Conservation (phyloP, 2,797 vertebrate genomes). For the Sebastes aleutianus region DNA sequence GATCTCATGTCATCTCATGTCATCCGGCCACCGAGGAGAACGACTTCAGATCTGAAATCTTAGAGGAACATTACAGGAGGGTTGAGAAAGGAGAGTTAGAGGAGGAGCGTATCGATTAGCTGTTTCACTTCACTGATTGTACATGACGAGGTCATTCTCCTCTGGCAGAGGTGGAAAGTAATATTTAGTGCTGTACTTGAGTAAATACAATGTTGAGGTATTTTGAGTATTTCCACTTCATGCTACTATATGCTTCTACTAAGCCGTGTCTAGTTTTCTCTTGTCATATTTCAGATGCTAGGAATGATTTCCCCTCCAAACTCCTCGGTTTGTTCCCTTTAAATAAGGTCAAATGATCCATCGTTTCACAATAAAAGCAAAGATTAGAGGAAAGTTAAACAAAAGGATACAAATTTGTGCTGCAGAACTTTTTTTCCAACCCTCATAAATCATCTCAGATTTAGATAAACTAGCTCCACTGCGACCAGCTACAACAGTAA, state of each 20-base stretch:
- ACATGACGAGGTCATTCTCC: constrained; percentile 31
- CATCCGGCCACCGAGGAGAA: constrained; percentile 37
- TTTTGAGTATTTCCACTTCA: not conserved
- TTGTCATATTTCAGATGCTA: not conserved
- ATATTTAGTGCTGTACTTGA: not conserved
- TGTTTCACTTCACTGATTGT: not conserved
- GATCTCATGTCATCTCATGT: constrained; percentile 51
- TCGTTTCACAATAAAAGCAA: not conserved
- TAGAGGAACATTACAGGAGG: constrained; percentile 13
- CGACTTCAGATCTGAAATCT: constrained; percentile 31
- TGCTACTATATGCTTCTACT: not conserved
- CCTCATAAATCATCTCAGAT: not conserved
- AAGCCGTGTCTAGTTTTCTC: not conserved
- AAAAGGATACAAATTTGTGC: not conserved
- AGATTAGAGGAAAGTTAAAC: not conserved
- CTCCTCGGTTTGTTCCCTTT: not conserved
- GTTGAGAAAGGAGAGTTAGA: not conserved
- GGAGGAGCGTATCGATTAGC: constrained; percentile 32
- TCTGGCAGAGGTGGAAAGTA: not conserved
- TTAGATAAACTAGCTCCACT: no score
- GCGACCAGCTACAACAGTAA: not conserved
- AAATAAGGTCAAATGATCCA: not conserved
- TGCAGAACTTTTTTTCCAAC: not conserved
- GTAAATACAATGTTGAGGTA: not conserved
- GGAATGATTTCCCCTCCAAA: not conserved